Conservation (phyloP, 1,140 invertebrate genomes). For the Drepana arcuata region DNA sequence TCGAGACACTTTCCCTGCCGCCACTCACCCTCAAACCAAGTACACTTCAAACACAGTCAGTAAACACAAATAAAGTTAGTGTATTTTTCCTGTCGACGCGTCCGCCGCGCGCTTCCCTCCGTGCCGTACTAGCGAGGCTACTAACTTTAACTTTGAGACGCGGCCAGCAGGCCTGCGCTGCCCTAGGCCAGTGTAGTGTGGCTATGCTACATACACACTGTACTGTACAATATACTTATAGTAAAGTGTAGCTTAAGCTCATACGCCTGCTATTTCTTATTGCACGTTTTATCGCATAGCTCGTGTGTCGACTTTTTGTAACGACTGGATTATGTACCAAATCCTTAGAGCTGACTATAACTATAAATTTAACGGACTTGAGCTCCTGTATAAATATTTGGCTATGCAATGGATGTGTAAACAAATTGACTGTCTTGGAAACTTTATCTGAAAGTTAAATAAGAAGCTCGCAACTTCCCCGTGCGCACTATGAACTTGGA, state of each 20-base stretch:
- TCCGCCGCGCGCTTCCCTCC: conserved; percentile 39
- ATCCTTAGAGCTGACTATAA: conserved; percentile 15
- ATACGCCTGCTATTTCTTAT: conserved; percentile 21
- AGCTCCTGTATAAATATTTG: not conserved
- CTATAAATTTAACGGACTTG: not conserved
- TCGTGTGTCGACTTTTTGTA: conserved; percentile 33
- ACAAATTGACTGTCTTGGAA: conserved; percentile 13
- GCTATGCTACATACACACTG: not conserved
- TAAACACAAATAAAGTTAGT: conserved; percentile 35
- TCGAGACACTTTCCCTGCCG: conserved; percentile 36
- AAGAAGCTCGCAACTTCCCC: conserved; percentile 15
- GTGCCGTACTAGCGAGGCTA: conserved; percentile 48
- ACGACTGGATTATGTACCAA: conserved; percentile 29
- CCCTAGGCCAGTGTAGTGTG: too few species aligned
- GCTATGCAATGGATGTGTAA: conserved; percentile 4
- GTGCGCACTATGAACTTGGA: conserved; percentile 13
- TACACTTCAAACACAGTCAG: conserved; percentile 42
- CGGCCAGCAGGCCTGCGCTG: too few species aligned
- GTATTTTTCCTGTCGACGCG: conserved; percentile 33
- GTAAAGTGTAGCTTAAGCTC: conserved; percentile 17
- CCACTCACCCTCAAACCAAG: conserved; percentile 30
- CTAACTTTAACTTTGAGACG: too few species aligned
- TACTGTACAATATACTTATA: not conserved
- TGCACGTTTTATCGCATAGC: conserved; percentile 34
- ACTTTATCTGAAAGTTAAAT: conserved; percentile 33